Evolutionary conservation across 2,797 vertebrate species (phyloP), one percentile per base, ranked within the genome.

Genomic region (Halcyon chelicuti): DNA sequence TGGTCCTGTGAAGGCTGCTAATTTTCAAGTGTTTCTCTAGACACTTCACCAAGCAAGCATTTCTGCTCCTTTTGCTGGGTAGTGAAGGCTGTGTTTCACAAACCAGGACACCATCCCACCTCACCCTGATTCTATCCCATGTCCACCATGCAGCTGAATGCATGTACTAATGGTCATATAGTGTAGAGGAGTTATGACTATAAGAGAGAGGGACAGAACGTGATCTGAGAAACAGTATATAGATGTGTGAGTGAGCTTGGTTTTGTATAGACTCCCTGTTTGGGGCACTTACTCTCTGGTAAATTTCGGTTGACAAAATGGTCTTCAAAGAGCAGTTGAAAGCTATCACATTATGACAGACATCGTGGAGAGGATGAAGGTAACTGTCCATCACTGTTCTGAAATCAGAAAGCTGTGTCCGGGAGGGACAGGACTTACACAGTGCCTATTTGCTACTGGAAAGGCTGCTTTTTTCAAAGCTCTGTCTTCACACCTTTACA

Each of bases 401-500:
- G 80, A 67, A 82, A 31, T 44, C n/a, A 72, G 51, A 63, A 35
- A 35, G 39, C 35, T 73, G 77, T 8, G 25, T 28, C 55, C 51
- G 14, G 65, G 58, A 72, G 70, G 61, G 40, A 46, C 33, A 39
- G 44, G 7, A 11, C 33, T 67, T 35, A 21, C 52, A 39, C 14
- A 0, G 2, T 44, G 79, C 33, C 58, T 82, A 23, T 17, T 86
- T 74, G 25, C 31, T 29, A 42, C 68, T 42, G 47, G 62, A 73
- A 71, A 33, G 16, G 10, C 31, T 87, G 35, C 12, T 60, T 92
- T 42, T 91, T 86, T 46, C 39, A 63, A 73, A 76, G 52, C 73
- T 74, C 10, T 65, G 35, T 87, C 91, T 94, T 95, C 62, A 88
- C 46, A 90, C 60, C 77, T 95, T 90, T 77, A 39, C 44, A 71